Base-by-base conservation (phyloP, 2,888 invertebrate genomes). In the Scelioninae gen. 1 region DNA sequence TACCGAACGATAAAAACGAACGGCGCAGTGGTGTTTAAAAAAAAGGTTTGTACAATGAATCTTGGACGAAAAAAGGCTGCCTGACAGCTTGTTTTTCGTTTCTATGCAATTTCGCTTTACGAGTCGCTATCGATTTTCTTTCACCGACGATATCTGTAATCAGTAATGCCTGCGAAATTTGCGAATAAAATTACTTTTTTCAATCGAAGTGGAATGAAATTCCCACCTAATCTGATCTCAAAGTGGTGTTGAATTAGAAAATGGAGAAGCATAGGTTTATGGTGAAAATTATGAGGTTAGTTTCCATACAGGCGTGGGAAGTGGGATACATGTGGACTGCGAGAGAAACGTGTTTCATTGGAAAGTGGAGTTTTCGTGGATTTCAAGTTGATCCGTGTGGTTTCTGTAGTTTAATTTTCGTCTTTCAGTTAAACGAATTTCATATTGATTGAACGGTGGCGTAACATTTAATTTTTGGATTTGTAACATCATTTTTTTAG, bases 31-130 rank as follows among this genome's bases (percentile, higher is more conserved):
- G 49, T 23, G 66, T 58, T 55, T 49, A 10, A 66, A 62, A 69
- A 62, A 68, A 34, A 29, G 8, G 55, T 56, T 63, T 49, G 55
- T 49, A 40, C 60, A 68, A 74, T 56, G 68, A 74, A 74, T 55
- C 68, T 74, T 62, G 80, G 51, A 34, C 38, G 78, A 58, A 74
- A 80, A 74, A 74, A 80, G 75, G 31, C 47, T 15, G 40, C 55
- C 53, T 53, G 74, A 60, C 68, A 74, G 77, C 49, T 78, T 78
- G 74, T 74, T 82, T 78, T 82, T 74, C 74, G 74, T 74, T 60
- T 78, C 72, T 74, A 69, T 78, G 74, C 62, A 82, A 82, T 78
- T 82, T 78, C 78, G 51, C 63, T 68, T 82, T 55, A 72, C 77
- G 77, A 60, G 68, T 40, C 29, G 60, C 74, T 60, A 78, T 77